A percentile compares a stretch with the other conserved stretches of the same genome.
Conservation (phyloP, 2,888 invertebrate species). For the Anagyrus pseudococci region DNA sequence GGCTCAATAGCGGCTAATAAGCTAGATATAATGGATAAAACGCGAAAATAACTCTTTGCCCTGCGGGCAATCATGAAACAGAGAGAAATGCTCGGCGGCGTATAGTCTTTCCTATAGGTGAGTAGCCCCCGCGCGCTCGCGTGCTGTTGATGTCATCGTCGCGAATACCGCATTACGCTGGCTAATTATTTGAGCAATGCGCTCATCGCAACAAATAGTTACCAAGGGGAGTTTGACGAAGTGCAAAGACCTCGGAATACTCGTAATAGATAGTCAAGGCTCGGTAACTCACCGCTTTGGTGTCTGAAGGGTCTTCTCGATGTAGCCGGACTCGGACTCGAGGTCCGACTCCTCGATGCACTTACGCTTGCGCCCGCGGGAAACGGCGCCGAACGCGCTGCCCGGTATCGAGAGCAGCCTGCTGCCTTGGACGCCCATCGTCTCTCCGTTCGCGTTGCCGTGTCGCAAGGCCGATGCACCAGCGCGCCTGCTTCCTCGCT, state of each 20-base stretch:
- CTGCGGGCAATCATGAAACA: slow-evolving; percentile 4
- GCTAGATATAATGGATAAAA: no score
- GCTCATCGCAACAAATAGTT: not conserved
- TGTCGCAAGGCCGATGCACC: no score
- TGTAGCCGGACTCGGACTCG: slow-evolving; percentile 64
- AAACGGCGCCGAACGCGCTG: slow-evolving; percentile 55
- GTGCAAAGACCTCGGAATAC: no score
- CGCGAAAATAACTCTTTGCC: not conserved
- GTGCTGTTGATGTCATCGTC: slow-evolving; percentile 31
- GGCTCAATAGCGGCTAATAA: not conserved
- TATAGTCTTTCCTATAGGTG: not conserved
- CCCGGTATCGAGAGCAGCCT: slow-evolving; percentile 56
- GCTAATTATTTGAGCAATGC: slow-evolving; percentile 15
- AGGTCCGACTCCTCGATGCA: slow-evolving; percentile 64
- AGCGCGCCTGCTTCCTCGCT: not conserved
- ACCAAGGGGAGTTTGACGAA: not conserved
- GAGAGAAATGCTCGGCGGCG: no score
- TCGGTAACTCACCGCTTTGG: slow-evolving; percentile 71
- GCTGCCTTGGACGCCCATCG: slow-evolving; percentile 57
- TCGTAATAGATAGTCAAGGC: no score
- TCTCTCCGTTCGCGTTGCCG: slow-evolving; percentile 4
- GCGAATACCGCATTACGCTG: slow-evolving; percentile 24
- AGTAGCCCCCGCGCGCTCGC: not conserved
- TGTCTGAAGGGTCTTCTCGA: slow-evolving; percentile 67
- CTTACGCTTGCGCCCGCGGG: slow-evolving; percentile 65